These are phyloP conservation scores for Nycteola revayana DNA, from an alignment of 2,888 invertebrate species.

Conservation along the genomic window DNA sequence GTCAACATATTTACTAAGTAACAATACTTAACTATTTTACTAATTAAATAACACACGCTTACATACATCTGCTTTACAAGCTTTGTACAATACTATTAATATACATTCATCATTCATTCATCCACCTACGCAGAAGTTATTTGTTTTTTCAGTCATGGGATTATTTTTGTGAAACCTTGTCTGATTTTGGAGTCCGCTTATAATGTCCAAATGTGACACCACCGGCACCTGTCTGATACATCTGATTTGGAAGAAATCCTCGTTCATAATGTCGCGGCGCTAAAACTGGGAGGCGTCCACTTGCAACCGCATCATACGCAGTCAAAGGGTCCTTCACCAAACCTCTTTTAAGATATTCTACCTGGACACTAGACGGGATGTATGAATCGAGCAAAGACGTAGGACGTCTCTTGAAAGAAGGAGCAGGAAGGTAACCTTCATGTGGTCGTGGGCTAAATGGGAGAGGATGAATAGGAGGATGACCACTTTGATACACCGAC, in stretches of 20 bases:
- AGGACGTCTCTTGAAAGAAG: slow-evolving; percentile 58
- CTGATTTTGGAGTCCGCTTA: slow-evolving; percentile 63
- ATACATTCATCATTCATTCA: too few relatives aligned
- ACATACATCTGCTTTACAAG: background rate
- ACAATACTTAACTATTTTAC: too few relatives aligned
- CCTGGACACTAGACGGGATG: slow-evolving; percentile 80
- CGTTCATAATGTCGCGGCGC: slow-evolving; percentile 62
- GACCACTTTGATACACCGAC: slow-evolving; percentile 54
- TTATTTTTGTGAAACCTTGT: slow-evolving; percentile 43
- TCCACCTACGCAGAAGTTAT: too few relatives aligned
- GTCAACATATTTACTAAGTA: too few relatives aligned
- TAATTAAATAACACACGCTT: background rate
- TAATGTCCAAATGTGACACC: slow-evolving; percentile 70
- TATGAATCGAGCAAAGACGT: slow-evolving; percentile 83
- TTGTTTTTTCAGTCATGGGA: slow-evolving; percentile 18
- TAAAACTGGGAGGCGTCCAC: slow-evolving; percentile 46
- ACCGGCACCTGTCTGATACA: slow-evolving; percentile 71
- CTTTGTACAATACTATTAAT: background rate
- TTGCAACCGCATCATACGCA: slow-evolving; percentile 68
- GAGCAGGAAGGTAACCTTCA: slow-evolving; percentile 41
- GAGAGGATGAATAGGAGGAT: slow-evolving; percentile 36
- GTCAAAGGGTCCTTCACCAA: slow-evolving; percentile 63
- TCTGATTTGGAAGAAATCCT: slow-evolving; percentile 76
- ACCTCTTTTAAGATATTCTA: slow-evolving; percentile 73
- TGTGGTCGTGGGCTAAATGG: slow-evolving; percentile 47